A percentile compares a stretch with the other conserved stretches of the same genome.
Evolutionary conservation across 1,140 invertebrate species (phyloP).

Genomic region (Nebria ingens): DNA sequence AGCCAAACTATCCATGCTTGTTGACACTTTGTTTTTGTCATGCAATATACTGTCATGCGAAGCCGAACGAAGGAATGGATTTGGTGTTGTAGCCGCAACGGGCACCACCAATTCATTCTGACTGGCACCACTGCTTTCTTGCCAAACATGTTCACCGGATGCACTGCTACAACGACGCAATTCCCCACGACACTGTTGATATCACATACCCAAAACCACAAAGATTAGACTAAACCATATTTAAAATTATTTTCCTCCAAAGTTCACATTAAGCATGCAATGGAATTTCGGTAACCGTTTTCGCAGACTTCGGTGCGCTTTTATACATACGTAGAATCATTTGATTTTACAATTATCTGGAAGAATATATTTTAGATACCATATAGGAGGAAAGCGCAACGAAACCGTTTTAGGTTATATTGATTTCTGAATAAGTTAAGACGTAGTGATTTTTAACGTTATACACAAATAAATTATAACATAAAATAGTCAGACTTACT

Average conservation of each 20-base stretch:
- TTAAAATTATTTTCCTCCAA: no score
- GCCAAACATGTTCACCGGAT: not conserved
- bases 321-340: no score
- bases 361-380: no score
- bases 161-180: not conserved
- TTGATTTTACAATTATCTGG: no score
- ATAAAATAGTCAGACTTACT: not conserved
- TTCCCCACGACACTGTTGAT: not conserved
- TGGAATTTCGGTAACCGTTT: no score
- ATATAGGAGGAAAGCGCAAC: not conserved
- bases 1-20: constrained; percentile 58
- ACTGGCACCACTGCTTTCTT: not conserved
- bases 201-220: not conserved
- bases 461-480: not conserved
- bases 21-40: not conserved
- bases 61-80: not conserved
- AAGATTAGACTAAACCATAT: no score
- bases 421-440: not conserved
- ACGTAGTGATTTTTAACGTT: not conserved
- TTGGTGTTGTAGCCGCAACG: not conserved
- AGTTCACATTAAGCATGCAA: no score
- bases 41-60: not conserved
- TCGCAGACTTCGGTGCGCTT: no score
- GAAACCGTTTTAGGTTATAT: no score
- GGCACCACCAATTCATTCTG: not conserved